Percentiles rank a stretch among this genome's conserved stretches.
phyloP scores from a whole-genome alignment of 2,888 invertebrate species.

The Tinea pellionella region DNA sequence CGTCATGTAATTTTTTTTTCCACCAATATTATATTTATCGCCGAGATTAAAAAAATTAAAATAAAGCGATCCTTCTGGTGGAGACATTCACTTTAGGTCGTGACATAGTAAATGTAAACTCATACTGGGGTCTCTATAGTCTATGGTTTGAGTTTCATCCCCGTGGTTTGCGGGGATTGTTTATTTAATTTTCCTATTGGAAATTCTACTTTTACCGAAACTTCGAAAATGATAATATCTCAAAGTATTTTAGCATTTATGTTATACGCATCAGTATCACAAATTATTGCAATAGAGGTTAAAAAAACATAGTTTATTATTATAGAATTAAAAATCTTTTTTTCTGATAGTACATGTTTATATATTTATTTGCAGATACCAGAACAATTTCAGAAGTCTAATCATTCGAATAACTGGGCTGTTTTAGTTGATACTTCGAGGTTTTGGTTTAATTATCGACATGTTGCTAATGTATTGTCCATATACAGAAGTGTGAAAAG shows the following conservation, averaged over 20 bases:
- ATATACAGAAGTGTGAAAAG: conserved; percentile 98
- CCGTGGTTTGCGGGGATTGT: no score
- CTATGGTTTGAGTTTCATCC: no score
- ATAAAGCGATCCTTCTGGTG: no score
- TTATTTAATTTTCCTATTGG: no score
- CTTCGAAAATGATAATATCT: not conserved
- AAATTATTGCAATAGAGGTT: not conserved
- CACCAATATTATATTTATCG: no score
- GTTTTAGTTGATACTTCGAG: conserved; percentile 98
- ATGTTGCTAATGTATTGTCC: conserved; percentile 98
- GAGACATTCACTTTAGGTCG: no score
- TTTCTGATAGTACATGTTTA: not conserved
- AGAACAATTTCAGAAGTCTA: conserved; percentile 69
- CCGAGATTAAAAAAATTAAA: no score
- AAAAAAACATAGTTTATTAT: not conserved
- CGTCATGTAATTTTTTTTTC: no score
- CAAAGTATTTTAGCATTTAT: not conserved
- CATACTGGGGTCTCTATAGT: no score
- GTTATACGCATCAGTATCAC: not conserved
- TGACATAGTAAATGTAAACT: no score
- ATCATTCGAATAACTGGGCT: conserved; percentile 99
- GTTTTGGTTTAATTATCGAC: conserved; percentile 99
- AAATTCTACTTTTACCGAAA: no score
- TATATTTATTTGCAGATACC: conserved; percentile 45
- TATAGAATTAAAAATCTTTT: not conserved